Conservation (phyloP, 1,140 invertebrate genomes). For the Sycophaga agraensis region DNA sequence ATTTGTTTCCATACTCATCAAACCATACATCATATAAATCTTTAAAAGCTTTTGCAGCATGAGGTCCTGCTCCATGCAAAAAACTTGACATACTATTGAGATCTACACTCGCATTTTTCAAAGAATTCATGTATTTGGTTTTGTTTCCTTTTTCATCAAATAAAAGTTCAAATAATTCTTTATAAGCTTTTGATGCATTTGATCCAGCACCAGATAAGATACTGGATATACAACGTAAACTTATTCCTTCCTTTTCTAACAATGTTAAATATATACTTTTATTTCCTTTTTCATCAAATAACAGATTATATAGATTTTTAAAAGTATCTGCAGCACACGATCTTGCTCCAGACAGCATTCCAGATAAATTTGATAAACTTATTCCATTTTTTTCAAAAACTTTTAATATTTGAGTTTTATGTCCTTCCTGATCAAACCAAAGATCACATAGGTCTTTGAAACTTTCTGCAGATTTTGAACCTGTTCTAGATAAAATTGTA, state of each 20-base stretch:
- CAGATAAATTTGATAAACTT: not conserved
- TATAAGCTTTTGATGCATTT: conserved; percentile 29
- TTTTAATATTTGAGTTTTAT: not conserved
- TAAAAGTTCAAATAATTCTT: conserved; percentile 8
- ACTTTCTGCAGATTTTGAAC: too few relatives aligned
- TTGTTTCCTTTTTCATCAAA: conserved; percentile 6
- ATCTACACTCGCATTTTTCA: conserved; percentile 4
- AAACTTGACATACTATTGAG: not conserved
- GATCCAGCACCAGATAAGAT: conserved; percentile 27
- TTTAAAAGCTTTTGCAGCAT: not conserved
- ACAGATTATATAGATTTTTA: conserved; percentile 33
- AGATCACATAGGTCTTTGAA: too few relatives aligned
- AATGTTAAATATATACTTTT: conserved; percentile 33
- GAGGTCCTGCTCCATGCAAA: conserved; percentile 28
- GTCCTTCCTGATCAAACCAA: too few relatives aligned
- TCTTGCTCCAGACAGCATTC: conserved; percentile 28
- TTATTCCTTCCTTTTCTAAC: conserved; percentile 28
- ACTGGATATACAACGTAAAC: not conserved
- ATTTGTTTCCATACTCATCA: conserved; percentile 33
- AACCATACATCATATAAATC: conserved; percentile 34
- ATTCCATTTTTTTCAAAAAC: not conserved
- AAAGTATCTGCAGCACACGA: conserved; percentile 27
- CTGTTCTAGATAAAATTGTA: too few relatives aligned
- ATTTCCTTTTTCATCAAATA: conserved; percentile 33
- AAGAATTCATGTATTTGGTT: not conserved